A percentile compares a stretch with the other conserved stretches of the same genome.
phyloP scores from a whole-genome alignment of 2,797 vertebrate genomes.

The Anabacerthia variegaticeps region DNA sequence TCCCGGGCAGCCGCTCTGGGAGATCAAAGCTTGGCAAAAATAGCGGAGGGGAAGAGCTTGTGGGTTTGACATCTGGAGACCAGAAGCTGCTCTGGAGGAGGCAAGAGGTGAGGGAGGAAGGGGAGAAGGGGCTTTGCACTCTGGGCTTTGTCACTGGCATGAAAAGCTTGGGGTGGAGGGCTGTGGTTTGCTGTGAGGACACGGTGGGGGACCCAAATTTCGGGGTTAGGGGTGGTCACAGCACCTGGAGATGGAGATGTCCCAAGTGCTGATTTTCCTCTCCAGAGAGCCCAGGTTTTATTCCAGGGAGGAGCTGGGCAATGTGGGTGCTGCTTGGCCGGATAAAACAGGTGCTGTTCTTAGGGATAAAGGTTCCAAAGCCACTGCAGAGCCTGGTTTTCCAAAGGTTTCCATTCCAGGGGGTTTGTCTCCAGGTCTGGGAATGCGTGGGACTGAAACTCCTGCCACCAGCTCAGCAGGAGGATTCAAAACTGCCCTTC shows the following conservation, averaged over 20 bases:
- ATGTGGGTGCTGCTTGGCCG: background rate
- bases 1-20: slow-evolving; percentile 17
- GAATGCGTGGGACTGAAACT: background rate
- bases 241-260: background rate
- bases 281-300: background rate
- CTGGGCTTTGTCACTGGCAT: background rate
- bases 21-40: slow-evolving; percentile 75
- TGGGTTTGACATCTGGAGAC: slow-evolving; percentile 75
- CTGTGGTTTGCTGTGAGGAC: background rate
- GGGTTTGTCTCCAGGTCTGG: background rate
- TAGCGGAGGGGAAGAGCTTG: slow-evolving; percentile 63
- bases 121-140: background rate
- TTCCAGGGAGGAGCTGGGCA: slow-evolving; percentile 25
- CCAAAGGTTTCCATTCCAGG: background rate
- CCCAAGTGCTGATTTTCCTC: background rate
- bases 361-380: background rate
- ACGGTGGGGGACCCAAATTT: accelerated
- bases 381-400: background rate
- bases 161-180: background rate
- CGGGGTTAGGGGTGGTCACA: background rate
- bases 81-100: slow-evolving; percentile 59
- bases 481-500: background rate
- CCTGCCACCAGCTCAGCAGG: background rate
- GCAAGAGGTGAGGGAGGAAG: slow-evolving; percentile 22
- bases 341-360: slow-evolving; percentile 8